These are phyloP conservation scores for Lycaon pictus DNA, from an alignment of 2,113 vertebrate genomes.

Conservation along the genomic window DNA sequence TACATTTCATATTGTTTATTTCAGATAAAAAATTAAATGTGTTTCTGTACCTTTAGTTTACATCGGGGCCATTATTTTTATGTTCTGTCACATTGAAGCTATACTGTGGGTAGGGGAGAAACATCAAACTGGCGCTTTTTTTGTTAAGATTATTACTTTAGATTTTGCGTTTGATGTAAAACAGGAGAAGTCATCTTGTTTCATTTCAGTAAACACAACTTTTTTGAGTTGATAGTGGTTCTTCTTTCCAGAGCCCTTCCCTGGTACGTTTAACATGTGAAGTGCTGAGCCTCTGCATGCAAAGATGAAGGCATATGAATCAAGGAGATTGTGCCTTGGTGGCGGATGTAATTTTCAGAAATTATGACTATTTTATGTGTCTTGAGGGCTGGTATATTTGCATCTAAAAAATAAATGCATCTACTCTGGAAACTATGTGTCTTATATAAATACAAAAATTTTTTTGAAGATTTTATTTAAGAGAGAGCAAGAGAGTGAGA, in stretches of 20 bases:
- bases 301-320: neutral
- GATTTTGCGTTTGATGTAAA: neutral
- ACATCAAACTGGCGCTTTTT: neutral
- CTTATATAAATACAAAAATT: neutral
- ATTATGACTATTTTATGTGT: neutral
- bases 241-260: neutral
- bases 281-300: neutral
- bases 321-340: neutral
- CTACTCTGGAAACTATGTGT: neutral
- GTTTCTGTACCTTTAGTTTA: constrained; percentile 17
- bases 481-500: too few relatives aligned
- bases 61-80: neutral
- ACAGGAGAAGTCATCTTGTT: neutral
- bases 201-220: neutral
- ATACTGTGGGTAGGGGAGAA: neutral
- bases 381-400: neutral
- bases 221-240: neutral
- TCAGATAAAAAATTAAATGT: neutral
- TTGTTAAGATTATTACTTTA: neutral
- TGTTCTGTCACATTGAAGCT: neutral
- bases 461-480: neutral
- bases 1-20: neutral
- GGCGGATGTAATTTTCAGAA: neutral
- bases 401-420: neutral
- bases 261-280: neutral